These are phyloP conservation scores for Girardinus metallicus DNA, from an alignment of 2,797 vertebrate species.

Conservation along the genomic window DNA sequence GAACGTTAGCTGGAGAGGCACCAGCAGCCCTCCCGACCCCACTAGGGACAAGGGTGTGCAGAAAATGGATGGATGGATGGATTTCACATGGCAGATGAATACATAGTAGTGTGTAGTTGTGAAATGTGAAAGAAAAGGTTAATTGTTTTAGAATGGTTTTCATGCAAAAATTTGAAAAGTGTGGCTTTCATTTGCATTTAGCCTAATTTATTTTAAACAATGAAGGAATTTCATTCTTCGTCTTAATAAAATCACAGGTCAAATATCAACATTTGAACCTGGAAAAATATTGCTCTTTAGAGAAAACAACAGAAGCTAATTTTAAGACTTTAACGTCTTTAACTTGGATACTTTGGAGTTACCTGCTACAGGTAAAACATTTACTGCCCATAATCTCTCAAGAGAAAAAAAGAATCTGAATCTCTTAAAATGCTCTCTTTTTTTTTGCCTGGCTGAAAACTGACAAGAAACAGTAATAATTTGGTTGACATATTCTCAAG, in stretches of 20 bases:
- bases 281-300: neutral
- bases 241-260: neutral
- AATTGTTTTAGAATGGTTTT: neutral
- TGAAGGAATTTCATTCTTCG: too few relatives aligned
- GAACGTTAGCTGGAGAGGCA: too few relatives aligned
- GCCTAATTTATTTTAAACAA: neutral
- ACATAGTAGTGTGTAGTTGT: neutral
- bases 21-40: too few relatives aligned
- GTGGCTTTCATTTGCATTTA: neutral
- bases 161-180: neutral
- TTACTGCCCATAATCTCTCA: neutral
- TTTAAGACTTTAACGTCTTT: neutral
- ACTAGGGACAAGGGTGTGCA: too few relatives aligned
- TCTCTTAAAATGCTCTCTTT: neutral
- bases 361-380: neutral
- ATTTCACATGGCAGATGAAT: neutral
- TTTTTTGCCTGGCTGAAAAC: neutral
- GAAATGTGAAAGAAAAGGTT: neutral
- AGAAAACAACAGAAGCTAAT: too few relatives aligned
- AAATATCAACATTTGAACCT: neutral
- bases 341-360: too few relatives aligned
- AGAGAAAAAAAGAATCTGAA: neutral
- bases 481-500: neutral
- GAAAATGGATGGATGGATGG: too few relatives aligned
- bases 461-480: too few relatives aligned